Evolutionary conservation across 2,797 vertebrate genomes (phyloP), one percentile per base, ranked within the genome.

Genomic region (Valencia hispanica): DNA sequence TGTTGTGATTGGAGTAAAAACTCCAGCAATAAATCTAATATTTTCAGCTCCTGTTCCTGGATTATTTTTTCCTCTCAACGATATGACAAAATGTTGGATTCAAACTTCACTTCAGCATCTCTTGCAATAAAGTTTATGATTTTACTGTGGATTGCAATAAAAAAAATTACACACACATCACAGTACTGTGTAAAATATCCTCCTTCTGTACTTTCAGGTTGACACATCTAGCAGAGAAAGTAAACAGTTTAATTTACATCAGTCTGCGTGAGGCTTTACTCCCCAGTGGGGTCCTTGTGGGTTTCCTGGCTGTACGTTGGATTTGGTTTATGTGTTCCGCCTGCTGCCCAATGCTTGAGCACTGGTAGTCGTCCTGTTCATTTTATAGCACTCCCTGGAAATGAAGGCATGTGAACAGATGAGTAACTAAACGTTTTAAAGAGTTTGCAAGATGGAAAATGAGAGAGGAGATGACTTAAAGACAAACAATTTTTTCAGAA

Each of bases 261-360:
- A 2, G 63, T 69, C 74, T 85, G 81, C 80, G 72, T 7, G 4
- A 72, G 83, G 73, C 63, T 80, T 79, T 89, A 79, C 71, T 84
- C 84, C 91, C 85, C 84, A 84, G 84, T 86, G 90, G 88, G 87
- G 87, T 93, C 91, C 91, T 90, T 91, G 91, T 87, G 93, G 92
- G 74, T 92, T 92, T 92, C 88, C 87, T 83, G 78, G 84, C 90
- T 84, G 74, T 83, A 84, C 82, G 74, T 91, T 88, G 84, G 82
- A 89, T 91, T 86, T 85, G 88, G 86, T 91, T 91, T 89, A 84
- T 89, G 88, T 83, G 79, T 78, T 89, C 68, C 14, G 80, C 88
- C 87, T 82, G 81, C 84, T 83, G 87, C 5, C 61, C n/a, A 1
- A 86, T 87, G 79, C 79, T 73, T 87, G 88, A 87, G 72, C 74